These are phyloP conservation scores for Tuberolachnus salignus DNA, from an alignment of 2,888 invertebrate species.

Conservation along the genomic window DNA sequence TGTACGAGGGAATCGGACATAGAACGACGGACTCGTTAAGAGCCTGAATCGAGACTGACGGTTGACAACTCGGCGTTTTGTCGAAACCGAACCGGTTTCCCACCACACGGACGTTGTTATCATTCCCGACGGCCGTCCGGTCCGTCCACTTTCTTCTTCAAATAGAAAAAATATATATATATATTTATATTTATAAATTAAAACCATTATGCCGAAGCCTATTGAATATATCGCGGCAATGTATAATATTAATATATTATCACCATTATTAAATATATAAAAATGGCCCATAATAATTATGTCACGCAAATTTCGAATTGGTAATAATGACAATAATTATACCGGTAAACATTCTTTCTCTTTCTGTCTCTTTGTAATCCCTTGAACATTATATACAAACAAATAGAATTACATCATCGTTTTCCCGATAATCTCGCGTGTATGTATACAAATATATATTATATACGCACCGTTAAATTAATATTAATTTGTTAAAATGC, in stretches of 20 bases:
- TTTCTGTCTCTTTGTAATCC: background rate
- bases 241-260: background rate
- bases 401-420: conserved; percentile 12
- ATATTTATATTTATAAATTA: background rate
- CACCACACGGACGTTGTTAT: conserved; percentile 27
- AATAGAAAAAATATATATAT: background rate
- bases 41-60: conserved; percentile 49
- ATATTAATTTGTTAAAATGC: no score
- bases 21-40: conserved; percentile 33
- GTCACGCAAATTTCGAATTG: conserved; percentile 33
- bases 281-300: conserved; percentile 5
- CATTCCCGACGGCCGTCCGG: background rate
- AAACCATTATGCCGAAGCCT: conserved; percentile 7
- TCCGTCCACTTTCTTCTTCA: conserved; percentile 44
- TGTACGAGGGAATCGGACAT: background rate
- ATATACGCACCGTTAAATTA: no score
- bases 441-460: background rate
- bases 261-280: background rate
- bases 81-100: conserved; percentile 49
- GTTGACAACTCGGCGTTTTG: conserved; percentile 10
- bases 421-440: background rate
- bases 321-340: background rate
- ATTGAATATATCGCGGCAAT: background rate
- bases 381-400: background rate
- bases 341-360: conserved; percentile 20